Conservation (phyloP, 2,113 vertebrate species). For the Tragulus kanchil region DNA sequence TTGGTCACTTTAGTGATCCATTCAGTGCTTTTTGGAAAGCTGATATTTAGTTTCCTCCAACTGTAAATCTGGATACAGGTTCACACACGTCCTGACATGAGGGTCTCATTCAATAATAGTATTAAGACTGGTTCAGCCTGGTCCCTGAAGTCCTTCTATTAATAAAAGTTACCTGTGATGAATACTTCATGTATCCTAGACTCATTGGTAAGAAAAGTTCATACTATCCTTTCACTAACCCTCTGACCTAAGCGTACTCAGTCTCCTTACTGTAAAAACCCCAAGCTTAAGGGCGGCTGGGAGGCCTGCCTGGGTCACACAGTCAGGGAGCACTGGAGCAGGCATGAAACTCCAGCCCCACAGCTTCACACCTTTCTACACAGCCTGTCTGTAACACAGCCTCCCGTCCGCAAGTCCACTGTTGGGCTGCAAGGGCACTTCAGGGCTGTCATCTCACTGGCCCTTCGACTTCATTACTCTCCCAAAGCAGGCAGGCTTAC, state of each 20-base stretch:
- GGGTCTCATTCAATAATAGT: conserved; percentile 11
- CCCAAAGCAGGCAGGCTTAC: not conserved
- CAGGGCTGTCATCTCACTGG: not conserved
- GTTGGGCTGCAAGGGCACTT: not conserved
- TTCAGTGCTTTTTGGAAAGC: conserved; percentile 3
- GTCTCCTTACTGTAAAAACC: conserved; percentile 1
- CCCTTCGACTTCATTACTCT: not conserved
- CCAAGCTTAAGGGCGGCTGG: not conserved
- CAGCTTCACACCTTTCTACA: not conserved
- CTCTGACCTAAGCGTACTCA: not conserved
- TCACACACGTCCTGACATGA: not conserved
- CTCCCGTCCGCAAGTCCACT: not conserved
- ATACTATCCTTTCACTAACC: conserved; percentile 22
- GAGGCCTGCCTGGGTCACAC: not conserved
- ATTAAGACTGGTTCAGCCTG: not conserved
- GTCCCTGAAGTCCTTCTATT: not conserved
- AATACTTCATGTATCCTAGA: not conserved
- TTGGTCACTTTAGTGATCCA: conserved; percentile 20
- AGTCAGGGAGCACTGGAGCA: not conserved
- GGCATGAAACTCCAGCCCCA: not conserved
- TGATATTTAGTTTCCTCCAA: conserved; percentile 60
- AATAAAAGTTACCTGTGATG: conserved; percentile 5
- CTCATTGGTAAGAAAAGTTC: conserved; percentile 1
- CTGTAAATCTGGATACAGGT: not conserved
- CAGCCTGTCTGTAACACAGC: not conserved